Base-by-base conservation (phyloP, 2,888 invertebrate genomes). In the Euproctis similis region DNA sequence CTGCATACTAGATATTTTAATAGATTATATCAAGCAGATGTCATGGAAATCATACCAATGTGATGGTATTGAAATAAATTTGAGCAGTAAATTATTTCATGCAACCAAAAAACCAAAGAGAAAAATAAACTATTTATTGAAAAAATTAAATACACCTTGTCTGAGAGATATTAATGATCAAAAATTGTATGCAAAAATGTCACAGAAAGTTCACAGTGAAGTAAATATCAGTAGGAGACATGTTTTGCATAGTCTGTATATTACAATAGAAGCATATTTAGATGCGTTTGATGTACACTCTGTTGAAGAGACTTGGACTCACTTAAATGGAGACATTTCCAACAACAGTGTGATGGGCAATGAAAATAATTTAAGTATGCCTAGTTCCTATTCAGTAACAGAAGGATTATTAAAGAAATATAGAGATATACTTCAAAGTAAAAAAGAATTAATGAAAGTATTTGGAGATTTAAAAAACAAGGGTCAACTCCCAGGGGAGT, bases 331-430 rank as follows among this genome's bases (percentile, higher is more conserved):
- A 22, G 37, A 58, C 39, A 31, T 65, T 2, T 21, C 39, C 13
- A 26, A 35, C 25, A 38, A 35, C 9, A 34, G 22, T 31, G 28
- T 51, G 16, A 34, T 28, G 19, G 28, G 51, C 5, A 28, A 21
- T 4, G 29, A 46, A 16, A 37, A 28, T 8, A n/a, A 20, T 5
- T 20, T 45, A 19, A 42, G 52, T 12, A 45, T 58, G 38, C 39
- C 32, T 22, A 42, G 47, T 32, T 52, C 59, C 8, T 77, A 71
- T 38, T 39, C 52, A 27, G 68, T 75, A 0, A 63, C 73, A 28
- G 69, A 69, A 42, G 26, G 51, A 12, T 71, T 69, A 24, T 61
- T 80, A 14, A 78, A 71, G 40, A 68, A 63, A 32, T 76, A 76
- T 36, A 69, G 65, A 31, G 39, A 55, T 8, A 69, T 72, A 16